A percentile compares a stretch with the other conserved stretches of the same genome.
Conservation (phyloP, 35 echinoderm and acorn worm genomes). For the Ophioderma brevispina region DNA sequence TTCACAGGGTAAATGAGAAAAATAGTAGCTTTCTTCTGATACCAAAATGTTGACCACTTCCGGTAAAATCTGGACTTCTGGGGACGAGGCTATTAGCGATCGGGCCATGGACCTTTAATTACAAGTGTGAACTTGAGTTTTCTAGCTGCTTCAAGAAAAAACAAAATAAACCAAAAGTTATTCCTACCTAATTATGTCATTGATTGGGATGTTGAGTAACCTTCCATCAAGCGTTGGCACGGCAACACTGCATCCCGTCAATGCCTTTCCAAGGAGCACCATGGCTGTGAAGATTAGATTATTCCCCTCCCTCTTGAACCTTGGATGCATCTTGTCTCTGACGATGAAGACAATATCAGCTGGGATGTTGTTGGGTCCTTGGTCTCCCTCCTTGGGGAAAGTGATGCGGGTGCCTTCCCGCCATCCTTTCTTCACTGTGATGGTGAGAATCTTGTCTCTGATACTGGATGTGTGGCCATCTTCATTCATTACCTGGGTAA, state of each 20-base stretch:
- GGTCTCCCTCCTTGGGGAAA: slow-evolving; percentile 96
- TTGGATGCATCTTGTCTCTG: slow-evolving; percentile 86
- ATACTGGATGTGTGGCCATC: slow-evolving; percentile 98
- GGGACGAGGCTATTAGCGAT: too few species aligned
- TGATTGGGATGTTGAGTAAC: slow-evolving; percentile 94
- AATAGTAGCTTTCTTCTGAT: too few species aligned
- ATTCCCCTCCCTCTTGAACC: slow-evolving; percentile 75
- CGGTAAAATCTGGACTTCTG: too few species aligned
- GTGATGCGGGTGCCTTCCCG: slow-evolving; percentile 95
- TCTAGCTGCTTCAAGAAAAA: too few species aligned
- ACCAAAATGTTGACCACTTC: too few species aligned
- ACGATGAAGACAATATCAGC: slow-evolving; percentile 97
- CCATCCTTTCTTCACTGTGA: slow-evolving; percentile 95
- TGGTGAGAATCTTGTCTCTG: slow-evolving; percentile 94
- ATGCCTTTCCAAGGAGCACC: slow-evolving; percentile 92
- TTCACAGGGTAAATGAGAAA: too few species aligned
- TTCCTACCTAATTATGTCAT: slow-evolving; percentile 94
- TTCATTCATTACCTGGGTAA: slow-evolving; percentile 92
- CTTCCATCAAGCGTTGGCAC: slow-evolving; percentile 95
- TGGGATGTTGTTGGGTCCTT: slow-evolving; percentile 96
- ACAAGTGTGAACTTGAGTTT: too few species aligned
- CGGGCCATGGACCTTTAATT: too few species aligned
- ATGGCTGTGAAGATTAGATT: slow-evolving; percentile 87
- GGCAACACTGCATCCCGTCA: slow-evolving; percentile 97
- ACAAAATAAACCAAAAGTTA: too few species aligned